phyloP scores from a whole-genome alignment of 2,888 invertebrate genomes.

The Leptinotarsa haldemani region DNA sequence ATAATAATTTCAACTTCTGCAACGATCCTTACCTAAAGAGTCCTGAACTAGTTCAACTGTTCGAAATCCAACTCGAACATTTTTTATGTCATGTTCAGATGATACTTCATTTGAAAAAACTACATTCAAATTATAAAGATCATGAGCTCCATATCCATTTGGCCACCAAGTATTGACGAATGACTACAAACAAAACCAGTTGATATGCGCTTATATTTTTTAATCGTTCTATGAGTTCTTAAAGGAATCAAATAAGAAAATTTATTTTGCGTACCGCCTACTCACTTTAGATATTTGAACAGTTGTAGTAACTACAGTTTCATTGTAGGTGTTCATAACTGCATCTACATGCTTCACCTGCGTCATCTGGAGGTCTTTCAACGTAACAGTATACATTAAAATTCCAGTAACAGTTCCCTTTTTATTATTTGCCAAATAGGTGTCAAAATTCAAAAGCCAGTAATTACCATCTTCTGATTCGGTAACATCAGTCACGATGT shows the following conservation, averaged over 20 bases:
- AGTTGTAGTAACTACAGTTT: conserved; percentile 51
- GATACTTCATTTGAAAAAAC: conserved; percentile 65
- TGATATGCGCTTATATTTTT: background rate
- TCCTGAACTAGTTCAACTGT: conserved; percentile 86
- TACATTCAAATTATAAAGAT: conserved; percentile 77
- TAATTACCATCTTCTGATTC: conserved; percentile 51
- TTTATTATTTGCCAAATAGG: conserved; percentile 61
- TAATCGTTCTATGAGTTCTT: too few relatives aligned
- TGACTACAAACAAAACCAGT: conserved; percentile 40
- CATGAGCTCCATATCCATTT: conserved; percentile 87
- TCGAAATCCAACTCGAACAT: conserved; percentile 84
- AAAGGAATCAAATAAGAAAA: background rate
- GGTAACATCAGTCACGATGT: conserved; percentile 67
- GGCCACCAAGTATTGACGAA: conserved; percentile 90
- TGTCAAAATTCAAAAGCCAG: conserved; percentile 66
- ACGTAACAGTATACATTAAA: conserved; percentile 38
- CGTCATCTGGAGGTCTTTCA: conserved; percentile 38
- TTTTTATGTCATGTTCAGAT: conserved; percentile 61
- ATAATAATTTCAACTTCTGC: background rate
- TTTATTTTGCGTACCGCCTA: background rate
- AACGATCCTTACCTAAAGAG: conserved; percentile 62
- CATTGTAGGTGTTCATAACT: conserved; percentile 54
- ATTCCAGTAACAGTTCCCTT: conserved; percentile 47
- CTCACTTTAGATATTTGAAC: conserved; percentile 50
- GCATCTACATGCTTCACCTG: conserved; percentile 9